A percentile compares a stretch with the other conserved stretches of the same genome.
Conservation (phyloP, 23 tunicate species). For the Halocynthia aurantium region DNA sequence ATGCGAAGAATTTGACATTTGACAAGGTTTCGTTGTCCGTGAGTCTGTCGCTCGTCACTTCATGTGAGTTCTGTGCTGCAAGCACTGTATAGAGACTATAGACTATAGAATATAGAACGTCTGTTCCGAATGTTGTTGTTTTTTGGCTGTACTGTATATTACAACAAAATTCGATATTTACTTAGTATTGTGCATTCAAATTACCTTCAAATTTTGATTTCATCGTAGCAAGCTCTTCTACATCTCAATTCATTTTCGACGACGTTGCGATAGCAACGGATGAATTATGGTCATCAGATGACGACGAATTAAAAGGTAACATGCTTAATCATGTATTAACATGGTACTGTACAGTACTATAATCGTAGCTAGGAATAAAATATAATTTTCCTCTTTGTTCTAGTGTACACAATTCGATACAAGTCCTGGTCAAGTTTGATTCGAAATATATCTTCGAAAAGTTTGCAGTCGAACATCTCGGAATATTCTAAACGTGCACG, state of each 20-base stretch:
- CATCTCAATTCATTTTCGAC: conserved; percentile 4
- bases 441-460: background rate
- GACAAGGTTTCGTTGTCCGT: conserved; percentile 17
- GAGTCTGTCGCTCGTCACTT: background rate
- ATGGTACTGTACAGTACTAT: background rate
- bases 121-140: background rate
- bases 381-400: background rate
- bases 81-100: too few species aligned
- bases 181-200: background rate
- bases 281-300: background rate
- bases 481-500: too few species aligned
- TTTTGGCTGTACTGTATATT: background rate
- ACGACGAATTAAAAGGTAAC: conserved; percentile 15
- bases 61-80: background rate
- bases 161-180: background rate
- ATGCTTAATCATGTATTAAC: background rate
- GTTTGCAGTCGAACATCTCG: too few species aligned
- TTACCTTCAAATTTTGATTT: background rate
- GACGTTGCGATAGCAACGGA: conserved; percentile 1
- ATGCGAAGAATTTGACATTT: conserved; percentile 1
- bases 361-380: background rate
- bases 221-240: background rate
- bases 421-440: conserved; percentile 59
- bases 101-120: too few species aligned
- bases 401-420: conserved; percentile 69